Conservation (phyloP, 2,797 vertebrate species). For the Perodicticus potto region DNA sequence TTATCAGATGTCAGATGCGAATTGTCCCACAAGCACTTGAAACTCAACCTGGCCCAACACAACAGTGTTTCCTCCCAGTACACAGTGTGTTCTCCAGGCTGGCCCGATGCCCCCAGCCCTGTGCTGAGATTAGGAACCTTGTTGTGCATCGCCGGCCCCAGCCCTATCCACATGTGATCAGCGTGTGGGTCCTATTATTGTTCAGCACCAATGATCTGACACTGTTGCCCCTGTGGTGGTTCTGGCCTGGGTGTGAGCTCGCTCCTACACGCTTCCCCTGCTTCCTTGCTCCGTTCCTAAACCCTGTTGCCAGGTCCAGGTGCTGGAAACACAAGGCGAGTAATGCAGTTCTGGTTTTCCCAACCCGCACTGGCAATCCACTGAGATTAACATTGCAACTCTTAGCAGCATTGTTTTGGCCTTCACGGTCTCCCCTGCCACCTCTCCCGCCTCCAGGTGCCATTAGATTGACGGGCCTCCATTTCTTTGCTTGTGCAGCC, state of each 20-base stretch:
- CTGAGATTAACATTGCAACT: neutral
- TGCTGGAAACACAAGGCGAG: neutral
- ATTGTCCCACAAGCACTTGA: neutral
- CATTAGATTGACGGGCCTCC: neutral
- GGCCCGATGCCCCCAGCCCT: accelerated
- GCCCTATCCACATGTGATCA: accelerated
- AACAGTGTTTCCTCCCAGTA: neutral
- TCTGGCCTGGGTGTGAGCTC: neutral
- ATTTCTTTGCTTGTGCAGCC: neutral
- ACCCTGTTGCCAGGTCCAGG: neutral
- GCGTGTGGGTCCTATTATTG: neutral
- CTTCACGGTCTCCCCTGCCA: neutral
- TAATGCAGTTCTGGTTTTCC: neutral
- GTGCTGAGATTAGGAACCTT: neutral
- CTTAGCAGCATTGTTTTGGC: neutral
- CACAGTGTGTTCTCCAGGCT: neutral
- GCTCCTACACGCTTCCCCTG: neutral
- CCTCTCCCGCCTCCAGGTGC: neutral
- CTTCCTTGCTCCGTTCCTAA: neutral
- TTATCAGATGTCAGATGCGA: neutral
- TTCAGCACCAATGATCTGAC: neutral
- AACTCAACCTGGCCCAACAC: neutral
- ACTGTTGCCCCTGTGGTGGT: too few relatives aligned
- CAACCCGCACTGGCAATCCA: neutral
- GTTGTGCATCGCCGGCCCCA: too few relatives aligned